Evolutionary conservation across 2,888 invertebrate species (phyloP).

Genomic region (Drosophila yooni): DNA sequence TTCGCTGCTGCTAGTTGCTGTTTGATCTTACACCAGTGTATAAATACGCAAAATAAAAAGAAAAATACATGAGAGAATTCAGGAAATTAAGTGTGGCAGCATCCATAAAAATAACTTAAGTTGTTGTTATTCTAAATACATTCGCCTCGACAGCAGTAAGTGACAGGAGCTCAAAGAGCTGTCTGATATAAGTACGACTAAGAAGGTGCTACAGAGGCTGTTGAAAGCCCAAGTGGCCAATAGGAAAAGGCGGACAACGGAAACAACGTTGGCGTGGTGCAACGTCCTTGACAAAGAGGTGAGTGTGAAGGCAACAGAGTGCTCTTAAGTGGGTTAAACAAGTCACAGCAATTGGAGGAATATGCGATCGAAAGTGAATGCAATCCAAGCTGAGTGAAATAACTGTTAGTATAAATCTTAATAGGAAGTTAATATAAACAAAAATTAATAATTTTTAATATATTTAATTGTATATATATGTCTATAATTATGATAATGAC

Average conservation of each 20-base stretch:
- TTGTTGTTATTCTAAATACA: conserved; percentile 64
- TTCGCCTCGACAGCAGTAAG: conserved; percentile 71
- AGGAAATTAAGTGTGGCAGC: conserved; percentile 63
- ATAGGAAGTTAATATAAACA: not conserved
- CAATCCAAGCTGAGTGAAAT: conserved; percentile 3
- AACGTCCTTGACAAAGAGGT: conserved; percentile 75
- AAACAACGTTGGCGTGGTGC: conserved; percentile 50
- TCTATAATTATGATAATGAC: not conserved
- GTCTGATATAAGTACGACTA: conserved; percentile 49
- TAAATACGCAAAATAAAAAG: conserved; percentile 44
- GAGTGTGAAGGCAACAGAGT: conserved; percentile 66
- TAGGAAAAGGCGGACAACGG: conserved; percentile 30
- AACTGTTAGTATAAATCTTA: not conserved
- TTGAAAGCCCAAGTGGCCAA: conserved; percentile 49
- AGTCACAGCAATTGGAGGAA: conserved; percentile 26
- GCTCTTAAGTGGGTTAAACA: conserved; percentile 47
- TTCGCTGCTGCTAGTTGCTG: conserved; percentile 56
- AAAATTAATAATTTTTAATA: not conserved
- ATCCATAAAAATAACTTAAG: conserved; percentile 68
- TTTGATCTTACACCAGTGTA: conserved; percentile 68
- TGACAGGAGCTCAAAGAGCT: conserved; percentile 66
- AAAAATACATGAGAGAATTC: conserved; percentile 26
- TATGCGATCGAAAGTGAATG: conserved; percentile 28
- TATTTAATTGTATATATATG: not conserved
- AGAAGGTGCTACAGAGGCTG: conserved; percentile 43